Conservation (phyloP, 2,888 invertebrate species). For the Agrilus cyanescens region DNA sequence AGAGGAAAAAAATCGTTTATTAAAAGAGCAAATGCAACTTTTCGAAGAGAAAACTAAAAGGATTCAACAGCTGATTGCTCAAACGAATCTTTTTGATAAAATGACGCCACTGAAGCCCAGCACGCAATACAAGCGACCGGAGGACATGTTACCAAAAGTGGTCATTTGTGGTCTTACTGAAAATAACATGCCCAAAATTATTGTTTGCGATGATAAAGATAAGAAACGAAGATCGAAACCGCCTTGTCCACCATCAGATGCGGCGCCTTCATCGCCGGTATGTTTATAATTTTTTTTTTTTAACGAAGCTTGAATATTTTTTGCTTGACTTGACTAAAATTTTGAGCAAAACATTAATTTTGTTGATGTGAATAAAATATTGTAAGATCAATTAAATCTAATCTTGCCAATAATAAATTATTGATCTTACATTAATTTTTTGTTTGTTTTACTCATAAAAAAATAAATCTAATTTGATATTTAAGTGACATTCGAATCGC, state of each 20-base stretch:
- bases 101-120: conserved; percentile 20
- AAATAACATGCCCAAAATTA: conserved; percentile 41
- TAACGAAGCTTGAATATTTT: no score
- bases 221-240: conserved; percentile 10
- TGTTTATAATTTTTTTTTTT: no score
- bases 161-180: conserved; percentile 42
- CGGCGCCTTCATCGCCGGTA: conserved; percentile 3
- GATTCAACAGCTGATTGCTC: conserved; percentile 43
- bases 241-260: background rate
- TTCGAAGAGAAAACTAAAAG: conserved; percentile 49
- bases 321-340: no score
- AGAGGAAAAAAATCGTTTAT: conserved; percentile 43
- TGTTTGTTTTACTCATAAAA: no score
- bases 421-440: no score
- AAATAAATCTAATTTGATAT: no score
- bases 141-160: conserved; percentile 39
- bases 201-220: conserved; percentile 38
- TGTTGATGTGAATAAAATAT: no score
- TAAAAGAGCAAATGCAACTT: conserved; percentile 47
- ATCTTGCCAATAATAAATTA: no score
- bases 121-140: conserved; percentile 15
- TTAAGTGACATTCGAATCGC: no score
- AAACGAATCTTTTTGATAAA: conserved; percentile 30
- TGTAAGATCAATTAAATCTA: no score
- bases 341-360: no score